Base-by-base conservation (phyloP, 53 echinoderm and acorn worm genomes). In the Holothuria scabra region DNA sequence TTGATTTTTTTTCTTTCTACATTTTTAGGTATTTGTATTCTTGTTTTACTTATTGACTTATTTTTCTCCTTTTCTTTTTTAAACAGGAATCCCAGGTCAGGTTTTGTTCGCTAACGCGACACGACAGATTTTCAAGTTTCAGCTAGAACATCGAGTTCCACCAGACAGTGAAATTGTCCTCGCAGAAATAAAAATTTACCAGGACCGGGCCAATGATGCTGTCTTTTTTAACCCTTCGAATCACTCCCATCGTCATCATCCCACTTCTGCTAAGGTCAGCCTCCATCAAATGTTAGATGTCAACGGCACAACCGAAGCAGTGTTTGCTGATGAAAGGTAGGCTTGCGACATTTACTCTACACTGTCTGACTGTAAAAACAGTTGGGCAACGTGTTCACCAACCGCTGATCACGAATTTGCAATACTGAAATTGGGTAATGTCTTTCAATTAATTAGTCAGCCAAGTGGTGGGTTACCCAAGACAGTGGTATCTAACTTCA, bases 101-200 rank as follows among this genome's bases (percentile, higher is more conserved):
- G 90, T 92, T 13, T 25, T 86, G 21, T 75, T 34, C 56, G 84
- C 84, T 38, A 86, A 88, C 56, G 79, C 86, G 30, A 59, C 65
- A 13, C 88, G 86, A 29, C 93, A 94, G 56, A 65, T 46, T 25
- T 93, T 94, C 65, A 79, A 86, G 34, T 96, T 96, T 79, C 90
- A 92, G 76, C 62, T 94, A 55, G 64, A 88, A 18, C 48, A 70
- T 58, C 32, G 67, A 29, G 84, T 96, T 48, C 91, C 93, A 19
- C 79, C 70, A 22, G 90, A 80, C 58, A 96, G 97, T 60, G 91
- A 96, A 60, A 83, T 96, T 62, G 74, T 93, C 71, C 87, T 96
- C 67, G 94, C 97, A 8, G 97, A 96, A 35, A 90, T 96, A 16
- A 90, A 90, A 46, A 65, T 96, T 76, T 94, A 62, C 90, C 94